These are phyloP conservation scores for Bimastos eiseni DNA, from an alignment of 2,888 invertebrate genomes.

Conservation along the genomic window DNA sequence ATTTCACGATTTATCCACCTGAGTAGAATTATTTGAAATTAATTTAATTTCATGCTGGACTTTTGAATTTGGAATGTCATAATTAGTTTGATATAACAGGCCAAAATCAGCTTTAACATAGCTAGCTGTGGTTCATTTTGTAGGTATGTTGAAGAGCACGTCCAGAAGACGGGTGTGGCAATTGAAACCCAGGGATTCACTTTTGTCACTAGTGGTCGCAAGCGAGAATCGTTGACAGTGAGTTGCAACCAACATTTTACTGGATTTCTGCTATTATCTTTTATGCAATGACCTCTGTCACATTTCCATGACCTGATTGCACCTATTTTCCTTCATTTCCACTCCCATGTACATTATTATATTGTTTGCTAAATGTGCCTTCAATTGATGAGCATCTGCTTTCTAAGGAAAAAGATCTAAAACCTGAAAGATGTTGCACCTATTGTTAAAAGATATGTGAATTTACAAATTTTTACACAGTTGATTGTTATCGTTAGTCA, in stretches of 20 bases:
- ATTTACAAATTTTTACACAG: not conserved
- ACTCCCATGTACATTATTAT: not conserved
- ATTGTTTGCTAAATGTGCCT: not conserved
- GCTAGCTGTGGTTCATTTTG: conserved; percentile 1
- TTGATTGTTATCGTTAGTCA: not conserved
- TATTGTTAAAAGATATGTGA: not conserved
- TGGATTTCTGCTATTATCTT: not conserved
- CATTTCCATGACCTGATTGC: not conserved
- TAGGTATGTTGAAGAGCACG: conserved; percentile 69
- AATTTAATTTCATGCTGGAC: not conserved
- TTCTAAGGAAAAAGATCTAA: not conserved
- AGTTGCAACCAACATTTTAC: conserved; percentile 40
- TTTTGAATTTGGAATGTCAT: not conserved
- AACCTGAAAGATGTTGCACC: not conserved
- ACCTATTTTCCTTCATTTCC: not conserved
- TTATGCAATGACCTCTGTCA: not conserved
- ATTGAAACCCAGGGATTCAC: conserved; percentile 69
- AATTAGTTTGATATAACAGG: not conserved
- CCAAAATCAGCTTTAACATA: not conserved
- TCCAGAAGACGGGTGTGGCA: conserved; percentile 68
- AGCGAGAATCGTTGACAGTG: conserved; percentile 67
- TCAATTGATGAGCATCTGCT: not conserved
- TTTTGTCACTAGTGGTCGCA: conserved; percentile 67
- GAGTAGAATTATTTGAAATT: not conserved
- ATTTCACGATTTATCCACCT: not conserved